Conservation (phyloP, 1,140 invertebrate species). For the Nasonia longicornis region DNA sequence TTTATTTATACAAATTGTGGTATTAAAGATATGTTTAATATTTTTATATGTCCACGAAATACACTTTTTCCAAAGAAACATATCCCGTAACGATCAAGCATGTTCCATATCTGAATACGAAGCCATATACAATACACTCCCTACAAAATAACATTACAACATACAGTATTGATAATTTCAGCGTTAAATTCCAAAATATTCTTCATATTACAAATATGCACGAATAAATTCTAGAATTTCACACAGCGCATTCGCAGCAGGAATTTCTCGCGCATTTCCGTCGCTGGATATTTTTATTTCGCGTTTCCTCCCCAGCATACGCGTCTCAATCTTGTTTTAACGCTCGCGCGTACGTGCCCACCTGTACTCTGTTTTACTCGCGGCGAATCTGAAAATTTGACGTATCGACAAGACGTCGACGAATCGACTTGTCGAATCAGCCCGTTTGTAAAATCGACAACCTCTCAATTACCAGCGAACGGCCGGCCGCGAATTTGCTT, state of each 20-base stretch:
- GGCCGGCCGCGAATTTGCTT: not conserved
- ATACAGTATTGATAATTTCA: not conserved
- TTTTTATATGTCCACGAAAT: too few species aligned
- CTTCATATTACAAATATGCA: not conserved
- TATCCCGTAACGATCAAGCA: too few species aligned
- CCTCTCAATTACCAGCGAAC: not conserved
- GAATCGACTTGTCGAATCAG: constrained; percentile 20
- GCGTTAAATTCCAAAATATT: not conserved
- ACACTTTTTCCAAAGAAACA: too few species aligned
- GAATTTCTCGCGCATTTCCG: not conserved
- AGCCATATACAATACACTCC: too few species aligned
- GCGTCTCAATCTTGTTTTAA: not conserved
- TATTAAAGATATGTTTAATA: too few species aligned
- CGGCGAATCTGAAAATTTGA: constrained; percentile 12
- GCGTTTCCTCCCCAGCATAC: not conserved
- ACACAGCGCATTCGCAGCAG: too few species aligned
- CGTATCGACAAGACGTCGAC: constrained; percentile 17
- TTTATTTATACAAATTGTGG: too few species aligned
- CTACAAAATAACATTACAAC: too few species aligned
- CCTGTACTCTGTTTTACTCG: not conserved
- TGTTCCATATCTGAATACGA: too few species aligned
- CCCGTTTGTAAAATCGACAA: constrained; percentile 20
- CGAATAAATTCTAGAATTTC: too few species aligned
- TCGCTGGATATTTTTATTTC: not conserved
- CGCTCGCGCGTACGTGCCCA: not conserved